Evolutionary conservation across 1,140 invertebrate species (phyloP), one percentile per base, ranked within the genome.

Genomic region (Hyles vespertilio): DNA sequence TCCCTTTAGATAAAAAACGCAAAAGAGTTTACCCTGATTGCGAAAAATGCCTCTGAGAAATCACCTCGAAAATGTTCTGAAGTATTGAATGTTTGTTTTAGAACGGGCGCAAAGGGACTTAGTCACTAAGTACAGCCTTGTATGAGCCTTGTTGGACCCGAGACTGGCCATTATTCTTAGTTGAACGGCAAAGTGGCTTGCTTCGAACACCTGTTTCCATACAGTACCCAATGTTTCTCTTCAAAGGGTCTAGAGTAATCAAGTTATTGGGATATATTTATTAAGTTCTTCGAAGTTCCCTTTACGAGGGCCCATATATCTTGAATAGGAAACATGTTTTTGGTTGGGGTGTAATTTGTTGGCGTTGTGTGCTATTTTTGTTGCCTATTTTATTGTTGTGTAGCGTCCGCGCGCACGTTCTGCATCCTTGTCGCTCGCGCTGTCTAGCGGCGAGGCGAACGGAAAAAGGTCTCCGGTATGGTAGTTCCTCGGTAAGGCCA

Each of bases 381-480:
- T 63, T 57, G 51, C 43, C 49, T 47, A 64, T 64, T 69, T 69
- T 69, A 72, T 72, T 69, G 65, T 69, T 65, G 56, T 60, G 65
- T 59, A 62, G 52, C 36, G 61, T 58, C 59, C 56, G 45, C 56
- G 62, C 55, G 40, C 46, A 48, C 12, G 40, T 51, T 22, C 51
- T 58, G 59, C 43, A 45, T 65, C 57, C 53, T 56, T 62, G 54
- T 61, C 55, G 53, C 46, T 33, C 58, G 10, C 51, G 11, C 51
- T 50, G 45, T 61, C 53, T 63, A 33, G 51, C 48, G 49, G 64
- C 45, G 43, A 33, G 12, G 46, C 4, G 51, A 34, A 65, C 62
- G 56, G 61, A 61, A 67, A 67, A 66, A 62, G 69, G 68, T 76
- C 65, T 61, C 61, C 34, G 52, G 61, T 68, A 74, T 75, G 56